Evolutionary conservation across 2,113 vertebrate species (phyloP).

Genomic region (Canis aureus): DNA sequence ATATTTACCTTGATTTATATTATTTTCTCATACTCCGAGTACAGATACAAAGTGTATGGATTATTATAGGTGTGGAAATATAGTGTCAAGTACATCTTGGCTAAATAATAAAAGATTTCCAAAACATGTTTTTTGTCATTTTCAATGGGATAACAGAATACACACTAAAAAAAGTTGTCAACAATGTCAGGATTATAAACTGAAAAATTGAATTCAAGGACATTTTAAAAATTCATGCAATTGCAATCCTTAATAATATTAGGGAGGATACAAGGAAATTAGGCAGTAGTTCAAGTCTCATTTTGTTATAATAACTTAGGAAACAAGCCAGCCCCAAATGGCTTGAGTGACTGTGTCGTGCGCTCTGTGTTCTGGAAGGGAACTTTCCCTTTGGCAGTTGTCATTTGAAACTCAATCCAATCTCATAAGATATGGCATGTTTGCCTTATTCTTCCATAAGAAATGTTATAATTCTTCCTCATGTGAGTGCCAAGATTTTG

Average conservation of each 20-base stretch:
- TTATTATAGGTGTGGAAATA: neutral
- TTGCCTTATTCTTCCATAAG: constrained; percentile 22
- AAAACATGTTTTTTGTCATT: constrained; percentile 27
- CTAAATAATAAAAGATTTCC: neutral
- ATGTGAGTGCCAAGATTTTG: constrained; percentile 55
- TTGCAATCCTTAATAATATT: constrained; percentile 72
- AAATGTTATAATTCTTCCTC: constrained; percentile 44
- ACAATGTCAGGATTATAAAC: constrained; percentile 67
- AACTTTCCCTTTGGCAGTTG: constrained; percentile 67
- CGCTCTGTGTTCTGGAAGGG: constrained; percentile 56
- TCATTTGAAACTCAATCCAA: constrained; percentile 58
- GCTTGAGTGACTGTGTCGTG: neutral
- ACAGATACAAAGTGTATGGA: neutral
- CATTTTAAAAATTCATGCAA: constrained; percentile 63
- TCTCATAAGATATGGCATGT: constrained; percentile 55
- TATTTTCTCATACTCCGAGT: neutral
- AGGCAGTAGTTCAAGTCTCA: constrained; percentile 78
- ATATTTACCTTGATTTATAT: neutral
- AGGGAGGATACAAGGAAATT: constrained; percentile 71
- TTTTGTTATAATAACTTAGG: constrained; percentile 79
- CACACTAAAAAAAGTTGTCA: constrained; percentile 57
- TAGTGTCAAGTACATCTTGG: neutral
- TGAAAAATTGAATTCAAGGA: constrained; percentile 72
- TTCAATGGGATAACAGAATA: constrained; percentile 34
- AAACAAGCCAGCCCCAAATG: constrained; percentile 71